phyloP scores from a whole-genome alignment of 2,888 invertebrate genomes.

The Nematopogon swammerdamellus region DNA sequence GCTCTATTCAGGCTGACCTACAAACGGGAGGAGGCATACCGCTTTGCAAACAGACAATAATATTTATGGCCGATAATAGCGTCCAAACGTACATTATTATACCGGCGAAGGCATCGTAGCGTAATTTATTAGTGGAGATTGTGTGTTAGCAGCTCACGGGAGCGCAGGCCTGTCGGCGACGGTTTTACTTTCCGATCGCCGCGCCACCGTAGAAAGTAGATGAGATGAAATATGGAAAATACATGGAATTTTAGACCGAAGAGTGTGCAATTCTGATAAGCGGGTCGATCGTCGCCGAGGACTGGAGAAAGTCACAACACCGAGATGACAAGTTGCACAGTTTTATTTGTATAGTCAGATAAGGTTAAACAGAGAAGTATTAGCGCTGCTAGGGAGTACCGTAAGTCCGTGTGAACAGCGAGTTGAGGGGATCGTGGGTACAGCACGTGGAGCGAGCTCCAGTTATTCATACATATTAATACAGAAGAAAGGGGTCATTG shows the following conservation, averaged over 20 bases:
- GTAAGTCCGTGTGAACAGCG: background rate
- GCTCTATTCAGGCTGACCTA: background rate
- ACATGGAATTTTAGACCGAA: too few relatives aligned
- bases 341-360: background rate
- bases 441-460: background rate
- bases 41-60: background rate
- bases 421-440: background rate
- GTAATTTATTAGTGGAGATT: conserved; percentile 41
- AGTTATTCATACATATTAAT: conserved; percentile 50
- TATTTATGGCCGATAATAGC: conserved; percentile 9
- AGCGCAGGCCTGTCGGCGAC: conserved; percentile 41
- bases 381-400: background rate
- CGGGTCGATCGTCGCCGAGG: too few relatives aligned
- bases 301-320: too few relatives aligned
- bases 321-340: too few relatives aligned
- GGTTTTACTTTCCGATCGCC: conserved; percentile 54
- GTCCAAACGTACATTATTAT: background rate
- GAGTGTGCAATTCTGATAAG: too few relatives aligned
- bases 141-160: conserved; percentile 51
- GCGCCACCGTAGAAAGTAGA: conserved; percentile 45
- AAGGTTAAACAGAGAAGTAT: background rate
- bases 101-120: conserved; percentile 22
- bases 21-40: background rate
- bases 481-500: conserved; percentile 45
- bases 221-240: conserved; percentile 45